A percentile compares a stretch with the other conserved stretches of the same genome.
Evolutionary conservation across 2,113 vertebrate genomes (phyloP).

Genomic region (Panthera leo): DNA sequence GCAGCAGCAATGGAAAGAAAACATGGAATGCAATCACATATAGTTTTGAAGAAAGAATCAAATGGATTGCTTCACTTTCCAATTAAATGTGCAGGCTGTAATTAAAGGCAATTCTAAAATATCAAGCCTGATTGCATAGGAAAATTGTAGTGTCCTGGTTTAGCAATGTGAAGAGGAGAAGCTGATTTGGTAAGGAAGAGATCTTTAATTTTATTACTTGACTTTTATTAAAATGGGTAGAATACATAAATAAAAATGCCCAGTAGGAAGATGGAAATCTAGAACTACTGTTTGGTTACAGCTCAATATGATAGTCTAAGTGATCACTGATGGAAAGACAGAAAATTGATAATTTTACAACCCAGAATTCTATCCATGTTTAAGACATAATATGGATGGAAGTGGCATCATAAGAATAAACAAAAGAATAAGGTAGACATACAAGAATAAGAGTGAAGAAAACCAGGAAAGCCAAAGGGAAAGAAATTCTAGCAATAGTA

Average conservation of each 20-base stretch:
- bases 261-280: neutral
- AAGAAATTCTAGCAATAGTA: neutral
- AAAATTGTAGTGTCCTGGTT: neutral
- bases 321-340: neutral
- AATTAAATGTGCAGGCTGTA: neutral
- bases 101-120: conserved; percentile 18
- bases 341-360: neutral
- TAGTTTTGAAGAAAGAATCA: neutral
- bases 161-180: neutral
- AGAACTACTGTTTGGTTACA: neutral
- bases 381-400: neutral
- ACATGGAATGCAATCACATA: neutral
- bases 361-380: neutral
- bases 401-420: neutral
- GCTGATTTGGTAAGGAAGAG: neutral
- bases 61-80: neutral
- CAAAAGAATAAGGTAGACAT: conserved; percentile 5
- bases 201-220: neutral
- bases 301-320: neutral
- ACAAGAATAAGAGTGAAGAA: neutral
- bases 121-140: neutral
- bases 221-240: neutral
- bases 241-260: neutral
- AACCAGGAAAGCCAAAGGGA: conserved; percentile 5
- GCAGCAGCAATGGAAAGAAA: neutral